A percentile compares a stretch with the other conserved stretches of the same genome.
phyloP scores from a whole-genome alignment of 2,113 vertebrate species.

The Hucho hucho region DNA sequence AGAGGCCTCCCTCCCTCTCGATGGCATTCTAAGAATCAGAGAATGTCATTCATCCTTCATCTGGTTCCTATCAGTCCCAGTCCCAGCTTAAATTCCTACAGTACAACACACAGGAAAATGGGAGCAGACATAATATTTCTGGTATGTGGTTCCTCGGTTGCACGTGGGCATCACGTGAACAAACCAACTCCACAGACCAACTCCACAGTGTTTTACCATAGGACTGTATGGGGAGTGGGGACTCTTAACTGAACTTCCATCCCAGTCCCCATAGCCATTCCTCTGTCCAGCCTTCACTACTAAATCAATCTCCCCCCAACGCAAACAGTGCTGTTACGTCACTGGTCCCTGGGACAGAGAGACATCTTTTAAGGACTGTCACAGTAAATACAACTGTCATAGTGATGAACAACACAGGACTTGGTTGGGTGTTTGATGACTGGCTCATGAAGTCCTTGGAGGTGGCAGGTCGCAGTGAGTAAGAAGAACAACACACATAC shows the following conservation, averaged over 20 bases:
- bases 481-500: background rate
- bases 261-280: no score
- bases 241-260: no score
- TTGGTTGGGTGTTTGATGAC: background rate
- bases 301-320: no score
- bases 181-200: background rate
- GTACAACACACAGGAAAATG: slow-evolving; percentile 43
- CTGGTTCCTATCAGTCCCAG: slow-evolving; percentile 64
- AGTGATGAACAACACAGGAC: no score
- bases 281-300: no score
- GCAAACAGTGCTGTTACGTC: no score
- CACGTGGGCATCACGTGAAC: slow-evolving; percentile 45
- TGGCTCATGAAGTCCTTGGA: background rate
- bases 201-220: no score
- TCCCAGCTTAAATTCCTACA: slow-evolving; percentile 44
- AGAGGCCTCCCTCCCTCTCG: background rate
- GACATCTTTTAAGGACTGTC: no score
- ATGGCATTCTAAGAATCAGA: no score
- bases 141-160: slow-evolving; percentile 58
- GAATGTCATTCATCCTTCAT: slow-evolving; percentile 31
- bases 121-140: slow-evolving; percentile 57
- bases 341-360: no score
- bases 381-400: no score
- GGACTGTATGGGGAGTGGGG: no score
- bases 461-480: background rate